Base-by-base conservation (phyloP, 2,797 vertebrate genomes). In the Eospalax fontanierii region DNA sequence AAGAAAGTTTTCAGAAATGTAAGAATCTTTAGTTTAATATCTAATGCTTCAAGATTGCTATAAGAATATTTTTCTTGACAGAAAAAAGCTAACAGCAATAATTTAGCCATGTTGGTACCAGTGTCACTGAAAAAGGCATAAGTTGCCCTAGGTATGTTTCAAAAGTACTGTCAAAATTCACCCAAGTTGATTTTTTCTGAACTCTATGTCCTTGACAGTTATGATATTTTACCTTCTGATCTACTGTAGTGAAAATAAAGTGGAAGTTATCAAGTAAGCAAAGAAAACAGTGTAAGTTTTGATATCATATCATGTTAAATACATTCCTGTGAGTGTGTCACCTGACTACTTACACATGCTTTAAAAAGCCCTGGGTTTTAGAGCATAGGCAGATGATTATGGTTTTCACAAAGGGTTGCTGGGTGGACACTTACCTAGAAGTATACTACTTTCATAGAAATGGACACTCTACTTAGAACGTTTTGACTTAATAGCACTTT, bases 201-300 rank as follows among this genome's bases (percentile, higher is more conserved):
- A 81, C 83, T 81, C 57, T 63, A 0, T 50, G 71, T 82, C 90
- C 87, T 97, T 66, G 81, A 35, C 19, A 50, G 75, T 54, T 15
- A 10, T 54, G n/a, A 81, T 43, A 46, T 40, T 40, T 96, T 22
- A 61, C 91, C 66, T 92, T 89, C 43, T 43, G 35, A n/a, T 59
- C 89, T 87, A 61, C 63, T 74, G 26, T 16, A 63, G 71, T 90
- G 57, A 87, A 84, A 95, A 93, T 65, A 83, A 95, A 87, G 38
- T 70, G 2, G 35, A 79, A 84, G 73, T 94, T 95, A 87, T 30
- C 81, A 93, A 78, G 46, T 57, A 30, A 24, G 68, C 66, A 87
- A 86, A 91, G 66, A 80, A 94, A 81, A 89, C 16, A 80, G 1
- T 50, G 1, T 86, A n/a, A 70, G 21, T 73, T 66, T 90, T 93